Base-by-base conservation (phyloP, 2,797 vertebrate genomes). In the Sternarchorhynchus goeldii region DNA sequence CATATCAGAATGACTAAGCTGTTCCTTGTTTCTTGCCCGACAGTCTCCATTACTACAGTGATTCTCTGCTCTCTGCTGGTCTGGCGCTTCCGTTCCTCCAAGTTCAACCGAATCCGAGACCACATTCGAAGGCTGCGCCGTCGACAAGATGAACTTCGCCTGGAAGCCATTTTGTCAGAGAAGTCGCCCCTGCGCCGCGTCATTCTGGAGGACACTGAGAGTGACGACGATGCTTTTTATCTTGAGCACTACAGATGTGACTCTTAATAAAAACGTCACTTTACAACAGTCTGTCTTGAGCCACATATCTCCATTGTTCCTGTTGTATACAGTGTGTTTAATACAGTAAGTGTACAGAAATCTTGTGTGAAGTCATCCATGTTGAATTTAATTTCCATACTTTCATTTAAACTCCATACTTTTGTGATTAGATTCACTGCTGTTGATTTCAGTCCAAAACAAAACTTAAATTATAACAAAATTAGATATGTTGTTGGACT, bases 201-300 rank as follows among this genome's bases (percentile, higher is more conserved):
- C 6, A 75, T 82, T 76, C 14, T 73, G 32, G 79, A 80, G 14
- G 83, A 77, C 17, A 79, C 64, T 2, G 78, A 82, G 66, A 82
- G 77, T 39, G 79, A 79, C 6, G 73, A 76, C 1, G 83, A 84
- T 31, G 58, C 80, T n/a, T 84, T 80, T 78, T 80, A 75, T 50
- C 60, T 78, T 5, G 70, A 75, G 75, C 2, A 17, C 0, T 39
- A 4, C 58, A 80, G 39, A 83, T 55, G 41, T 34, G 21, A 55
- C 41, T 21, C n/a, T 39, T 32, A 50, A 41, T 39, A 63, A 62
- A 20, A 66, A 29, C 6, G 18, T n/a, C 2, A 45, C 17, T 36
- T 5, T 55, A 69, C 41, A 50, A 1, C 41, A 29, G 41, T n/a
- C 55, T 55, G 45, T 55, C 17, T 68, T 56, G 20, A 65, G 8